Conservation (phyloP, 2,113 vertebrate species). For the Salminus brasiliensis region DNA sequence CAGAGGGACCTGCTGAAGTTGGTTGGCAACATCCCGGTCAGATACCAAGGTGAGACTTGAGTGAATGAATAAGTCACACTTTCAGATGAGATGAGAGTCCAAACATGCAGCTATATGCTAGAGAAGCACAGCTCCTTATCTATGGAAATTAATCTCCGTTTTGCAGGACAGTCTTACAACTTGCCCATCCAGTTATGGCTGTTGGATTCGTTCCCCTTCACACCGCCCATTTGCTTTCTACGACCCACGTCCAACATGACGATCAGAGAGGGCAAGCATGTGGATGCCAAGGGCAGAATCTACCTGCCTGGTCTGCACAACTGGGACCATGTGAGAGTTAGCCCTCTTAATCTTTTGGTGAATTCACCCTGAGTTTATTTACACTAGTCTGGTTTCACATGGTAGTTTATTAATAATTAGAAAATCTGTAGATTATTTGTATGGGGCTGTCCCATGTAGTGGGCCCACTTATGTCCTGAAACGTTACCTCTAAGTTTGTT, state of each 20-base stretch:
- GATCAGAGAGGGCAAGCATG: slow-evolving; percentile 89
- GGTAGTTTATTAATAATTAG: too few species aligned
- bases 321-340: slow-evolving; percentile 90
- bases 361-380: too few species aligned
- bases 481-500: neutral
- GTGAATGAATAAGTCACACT: too few species aligned
- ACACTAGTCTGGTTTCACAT: too few species aligned
- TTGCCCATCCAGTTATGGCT: slow-evolving; percentile 92
- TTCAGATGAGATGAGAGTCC: too few species aligned
- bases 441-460: too few species aligned
- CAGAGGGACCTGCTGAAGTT: slow-evolving; percentile 93
- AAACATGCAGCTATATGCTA: too few species aligned
- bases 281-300: slow-evolving; percentile 87
- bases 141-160: slow-evolving; percentile 1
- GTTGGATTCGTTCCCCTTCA: slow-evolving; percentile 94
- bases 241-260: slow-evolving; percentile 89
- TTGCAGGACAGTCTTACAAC: slow-evolving; percentile 87
- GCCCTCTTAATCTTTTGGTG: too few species aligned
- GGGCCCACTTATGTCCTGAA: too few species aligned
- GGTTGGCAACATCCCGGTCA: slow-evolving; percentile 86
- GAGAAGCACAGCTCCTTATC: neutral
- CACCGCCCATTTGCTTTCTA: slow-evolving; percentile 92
- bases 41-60: slow-evolving; percentile 81
- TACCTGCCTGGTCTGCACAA: slow-evolving; percentile 87
- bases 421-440: too few species aligned